Percentiles rank a stretch among this genome's conserved stretches.
Conservation (phyloP, 2,888 invertebrate genomes). For the Lapara coniferarum region DNA sequence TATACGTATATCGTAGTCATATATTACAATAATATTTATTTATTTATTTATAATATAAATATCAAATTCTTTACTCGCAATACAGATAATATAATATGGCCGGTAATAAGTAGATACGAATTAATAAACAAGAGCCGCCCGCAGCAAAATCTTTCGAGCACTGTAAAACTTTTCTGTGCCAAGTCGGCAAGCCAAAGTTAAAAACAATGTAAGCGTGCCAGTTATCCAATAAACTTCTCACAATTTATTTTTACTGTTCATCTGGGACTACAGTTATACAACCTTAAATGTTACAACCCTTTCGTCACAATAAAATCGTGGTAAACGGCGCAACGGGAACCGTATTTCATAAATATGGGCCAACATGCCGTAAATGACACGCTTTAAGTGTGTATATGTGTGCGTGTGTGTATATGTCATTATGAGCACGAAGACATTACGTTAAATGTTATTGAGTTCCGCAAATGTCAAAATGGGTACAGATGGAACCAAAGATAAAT, state of each 20-base stretch:
- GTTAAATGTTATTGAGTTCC: not conserved
- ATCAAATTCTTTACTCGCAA: too few relatives aligned
- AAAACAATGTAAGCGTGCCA: slow-evolving; percentile 59
- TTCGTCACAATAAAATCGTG: slow-evolving; percentile 38
- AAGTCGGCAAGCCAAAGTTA: slow-evolving; percentile 54
- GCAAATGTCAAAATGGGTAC: not conserved
- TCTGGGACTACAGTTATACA: slow-evolving; percentile 48
- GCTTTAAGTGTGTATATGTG: not conserved
- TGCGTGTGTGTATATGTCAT: not conserved
- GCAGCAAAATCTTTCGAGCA: slow-evolving; percentile 40
- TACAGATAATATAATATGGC: not conserved
- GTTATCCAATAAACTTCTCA: slow-evolving; percentile 67
- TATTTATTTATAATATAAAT: too few relatives aligned
- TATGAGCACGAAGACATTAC: not conserved
- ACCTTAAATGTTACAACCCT: slow-evolving; percentile 46
- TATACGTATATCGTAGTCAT: not conserved
- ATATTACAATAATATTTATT: too few relatives aligned
- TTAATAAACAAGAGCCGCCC: slow-evolving; percentile 18
- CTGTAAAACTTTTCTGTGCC: slow-evolving; percentile 51
- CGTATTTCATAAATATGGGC: slow-evolving; percentile 14
- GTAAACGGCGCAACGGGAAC: slow-evolving; percentile 35
- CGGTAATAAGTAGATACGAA: not conserved
- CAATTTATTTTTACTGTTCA: slow-evolving; percentile 61
- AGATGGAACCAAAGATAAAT: not conserved
- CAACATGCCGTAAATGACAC: slow-evolving; percentile 21